Conservation (phyloP, 2,113 vertebrate species). For the Tursiops truncatus region DNA sequence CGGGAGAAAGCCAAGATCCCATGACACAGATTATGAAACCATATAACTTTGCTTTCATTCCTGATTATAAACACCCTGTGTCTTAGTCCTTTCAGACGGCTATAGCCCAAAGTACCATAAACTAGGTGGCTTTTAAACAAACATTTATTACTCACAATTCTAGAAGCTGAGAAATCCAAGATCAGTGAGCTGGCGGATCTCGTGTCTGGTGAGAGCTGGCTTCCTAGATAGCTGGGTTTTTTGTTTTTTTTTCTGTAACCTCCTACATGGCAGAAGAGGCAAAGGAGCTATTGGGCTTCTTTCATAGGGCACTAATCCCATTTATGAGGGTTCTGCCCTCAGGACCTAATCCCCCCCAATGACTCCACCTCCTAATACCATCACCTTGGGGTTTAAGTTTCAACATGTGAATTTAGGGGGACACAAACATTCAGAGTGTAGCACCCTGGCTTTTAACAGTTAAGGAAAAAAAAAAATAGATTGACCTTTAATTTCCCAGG, state of each 20-base stretch:
- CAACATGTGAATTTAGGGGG: neutral
- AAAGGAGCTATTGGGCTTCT: neutral
- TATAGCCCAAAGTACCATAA: neutral
- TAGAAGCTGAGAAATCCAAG: neutral
- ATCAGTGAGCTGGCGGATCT: neutral
- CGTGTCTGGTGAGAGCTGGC: neutral
- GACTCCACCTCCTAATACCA: neutral
- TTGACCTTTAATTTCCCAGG: conserved; percentile 48
- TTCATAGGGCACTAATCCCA: neutral
- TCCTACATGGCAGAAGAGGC: neutral
- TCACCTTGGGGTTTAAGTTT: neutral
- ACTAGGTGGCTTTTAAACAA: neutral
- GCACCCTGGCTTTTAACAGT: neutral
- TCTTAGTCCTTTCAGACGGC: neutral
- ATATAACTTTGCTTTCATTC: neutral
- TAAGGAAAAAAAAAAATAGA: neutral
- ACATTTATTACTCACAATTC: neutral
- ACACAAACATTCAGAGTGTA: neutral
- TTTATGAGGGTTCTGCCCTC: neutral
- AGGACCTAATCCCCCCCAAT: neutral
- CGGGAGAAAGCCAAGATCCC: neutral
- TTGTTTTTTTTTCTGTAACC: neutral
- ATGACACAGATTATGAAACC: neutral
- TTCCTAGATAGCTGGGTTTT: neutral
- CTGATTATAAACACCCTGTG: neutral